Percentiles rank a stretch among this genome's conserved stretches.
Evolutionary conservation across 2,888 invertebrate species (phyloP).

Genomic region (Argynnis bischoffii): DNA sequence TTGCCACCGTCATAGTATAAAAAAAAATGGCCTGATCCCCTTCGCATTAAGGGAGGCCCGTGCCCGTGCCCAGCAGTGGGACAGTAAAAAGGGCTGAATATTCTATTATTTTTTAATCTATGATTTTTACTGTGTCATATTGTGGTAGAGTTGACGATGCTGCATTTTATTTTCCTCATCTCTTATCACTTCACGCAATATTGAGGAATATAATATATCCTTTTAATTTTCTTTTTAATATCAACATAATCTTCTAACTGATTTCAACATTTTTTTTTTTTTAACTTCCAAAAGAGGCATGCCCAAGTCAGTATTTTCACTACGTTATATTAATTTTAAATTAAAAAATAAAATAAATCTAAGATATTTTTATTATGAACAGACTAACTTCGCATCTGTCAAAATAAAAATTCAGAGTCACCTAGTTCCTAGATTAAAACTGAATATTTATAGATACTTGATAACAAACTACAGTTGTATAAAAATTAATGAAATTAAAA

Average conservation of each 20-base stretch:
- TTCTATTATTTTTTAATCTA: too few species aligned
- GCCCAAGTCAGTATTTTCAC: neutral
- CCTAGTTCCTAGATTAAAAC: conserved; percentile 45
- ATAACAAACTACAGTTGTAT: conserved; percentile 18
- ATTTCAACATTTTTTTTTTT: neutral
- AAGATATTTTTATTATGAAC: conserved; percentile 16
- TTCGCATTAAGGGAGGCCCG: too few species aligned
- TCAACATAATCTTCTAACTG: neutral
- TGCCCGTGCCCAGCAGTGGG: too few species aligned
- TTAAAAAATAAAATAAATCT: conserved; percentile 4
- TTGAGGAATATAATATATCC: too few species aligned
- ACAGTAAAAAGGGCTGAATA: too few species aligned
- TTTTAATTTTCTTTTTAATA: neutral
- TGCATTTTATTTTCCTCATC: too few species aligned
- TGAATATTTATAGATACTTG: conserved; percentile 20
- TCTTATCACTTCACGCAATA: neutral
- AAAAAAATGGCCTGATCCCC: too few species aligned
- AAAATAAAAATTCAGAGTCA: conserved; percentile 45
- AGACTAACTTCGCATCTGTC: conserved; percentile 15
- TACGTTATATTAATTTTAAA: neutral
- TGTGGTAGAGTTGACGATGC: too few species aligned
- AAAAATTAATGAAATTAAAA: conserved; percentile 16
- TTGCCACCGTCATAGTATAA: too few species aligned
- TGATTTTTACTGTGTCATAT: too few species aligned
- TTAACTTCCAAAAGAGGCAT: neutral